Evolutionary conservation across 2,797 vertebrate species (phyloP), one percentile per base, ranked within the genome.

Genomic region (Limosa lapponica): DNA sequence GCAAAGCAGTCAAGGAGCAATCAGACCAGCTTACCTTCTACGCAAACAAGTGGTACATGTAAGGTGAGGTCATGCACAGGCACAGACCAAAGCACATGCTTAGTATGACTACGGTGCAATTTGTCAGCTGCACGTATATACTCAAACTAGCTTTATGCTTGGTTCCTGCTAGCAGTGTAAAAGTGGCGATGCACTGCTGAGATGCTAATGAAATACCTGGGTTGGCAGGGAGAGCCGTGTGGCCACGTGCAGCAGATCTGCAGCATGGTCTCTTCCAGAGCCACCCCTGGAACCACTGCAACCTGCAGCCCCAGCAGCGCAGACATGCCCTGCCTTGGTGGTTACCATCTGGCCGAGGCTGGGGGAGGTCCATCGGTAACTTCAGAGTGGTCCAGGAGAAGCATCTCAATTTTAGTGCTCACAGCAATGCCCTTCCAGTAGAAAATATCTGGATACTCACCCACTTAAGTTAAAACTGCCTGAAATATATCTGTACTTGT

Each of bases 281-380:
- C 19, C 48, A 22, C 4, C 43, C 27, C 49, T 0, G 1, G 36
- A 64, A 58, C 3, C 1, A 3, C 13, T 44, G 12, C 32, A 28
- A 5, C 6, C 19, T 58, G 57, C 46, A 80, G 64, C 23, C 27
- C 10, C 70, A 36, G 34, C 17, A 74, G 28, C 1, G 1, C 25
- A 37, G 39, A 52, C 1, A 0, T 36, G 25, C 12, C 20, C 44
- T 37, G 18, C 16, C 27, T 80, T 1, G 0, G 36, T 2, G 2
- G 54, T 28, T 67, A 55, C 65, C 13, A 1, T 10, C 32, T 2
- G 4, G 22, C 41, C 84, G 54, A 65, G 55, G 8, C 51, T 82
- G 46, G 34, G 46, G 39, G 25, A 84, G 16, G 13, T 39, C 37
- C 49, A 34, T 14, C 13, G 41, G 15, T 39, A 61, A 15, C 48